Base-by-base conservation (phyloP, 2,113 vertebrate genomes). In the Hoplias malabaricus region DNA sequence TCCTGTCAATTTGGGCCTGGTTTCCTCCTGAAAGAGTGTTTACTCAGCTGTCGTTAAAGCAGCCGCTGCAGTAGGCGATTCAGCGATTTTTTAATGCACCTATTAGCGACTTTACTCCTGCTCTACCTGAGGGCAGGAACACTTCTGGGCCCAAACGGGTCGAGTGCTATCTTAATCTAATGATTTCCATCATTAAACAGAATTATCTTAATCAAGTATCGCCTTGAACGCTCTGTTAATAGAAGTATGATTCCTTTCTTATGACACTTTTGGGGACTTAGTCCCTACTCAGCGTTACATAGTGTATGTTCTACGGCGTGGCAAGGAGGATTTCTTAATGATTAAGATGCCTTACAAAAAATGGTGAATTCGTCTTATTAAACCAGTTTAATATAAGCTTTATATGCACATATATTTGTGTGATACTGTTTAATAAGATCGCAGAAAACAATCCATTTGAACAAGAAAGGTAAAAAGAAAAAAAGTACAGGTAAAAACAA, bases 31-130 rank as follows among this genome's bases (percentile, higher is more conserved):
- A 46, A 50, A 56, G 19, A 70, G 34, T 62, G 66, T 78, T 78
- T 78, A 50, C 75, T 78, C 67, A 70, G 54, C 66, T 23, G 12
- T 59, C 69, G 40, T 62, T 78, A 61, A 69, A 69, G 12, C 40
- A 69, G 40, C 50, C 54, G 21, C 34, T 25, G 57, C 43, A 69
- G 65, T 59, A 42, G 31, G 62, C 46, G 31, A 67, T 29, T 75
- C 23, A 29, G 75, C 25, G n/a, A 25, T 48, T 70, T n/a, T 42
- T 62, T 12, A 68, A 38, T 34, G 46, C 59, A 23, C 34, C 13
- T 65, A 36, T 53, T 53, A 34, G 9, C 21, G 21, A 50, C 6
- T 63, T 63, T 36, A 62, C 59, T 73, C 61, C 53, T 3, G 14
- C 5, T 25, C 43, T 21, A 67, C 12, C 31, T 21, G 7, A 77